Evolutionary conservation across 2,113 vertebrate genomes (phyloP), one percentile per base, ranked within the genome.

Genomic region (Laterallus jamaicensis): DNA sequence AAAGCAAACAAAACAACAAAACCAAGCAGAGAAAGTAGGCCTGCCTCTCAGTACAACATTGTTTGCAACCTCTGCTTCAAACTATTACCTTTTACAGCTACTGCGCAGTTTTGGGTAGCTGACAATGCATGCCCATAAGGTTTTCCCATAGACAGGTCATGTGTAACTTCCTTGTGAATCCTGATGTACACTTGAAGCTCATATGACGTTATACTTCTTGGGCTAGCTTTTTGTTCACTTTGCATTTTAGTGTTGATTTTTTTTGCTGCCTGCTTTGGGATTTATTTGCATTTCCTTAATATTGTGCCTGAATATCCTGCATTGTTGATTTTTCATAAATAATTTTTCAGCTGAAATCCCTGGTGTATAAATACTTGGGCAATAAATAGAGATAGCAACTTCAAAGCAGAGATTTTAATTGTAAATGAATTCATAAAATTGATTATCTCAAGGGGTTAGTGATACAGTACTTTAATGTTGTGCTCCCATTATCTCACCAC

Each of bases 331-430:
- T 95, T 86, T 88, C 73, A 66, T 92, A 81, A 90, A 81, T 56
- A 80, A 44, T 71, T 88, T 90, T 95, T 93, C 63, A 81, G 55
- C 69, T 88, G 52, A 81, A 93, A 68, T 92, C 80, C 50, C 91
- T 75, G 8, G 11, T 79, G 69, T 79, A 52, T 9, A 28, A 84
- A 82, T 87, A 56, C 74, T 86, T 84, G 62, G 39, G 54, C 17
- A 42, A 93, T 55, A 96, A 90, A 84, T 32, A 79, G 67, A 96
- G 62, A 95, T 56, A 92, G 58, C 25, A 92, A 76, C 92, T 95
- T 97, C 96, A 97, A 96, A 96, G 95, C 31, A 86, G 28, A 88
- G 7, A 96, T 96, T 94, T 96, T 84, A 97, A 93, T 96, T 96
- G 76, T 91, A 95, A 95, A 97, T 96, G 68, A 94, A 91, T 86